Percentiles rank a stretch among this genome's conserved stretches.
These are phyloP conservation scores for Porphyrio hochstetteri DNA, from an alignment of 2,113 vertebrate genomes.

Conservation along the genomic window DNA sequence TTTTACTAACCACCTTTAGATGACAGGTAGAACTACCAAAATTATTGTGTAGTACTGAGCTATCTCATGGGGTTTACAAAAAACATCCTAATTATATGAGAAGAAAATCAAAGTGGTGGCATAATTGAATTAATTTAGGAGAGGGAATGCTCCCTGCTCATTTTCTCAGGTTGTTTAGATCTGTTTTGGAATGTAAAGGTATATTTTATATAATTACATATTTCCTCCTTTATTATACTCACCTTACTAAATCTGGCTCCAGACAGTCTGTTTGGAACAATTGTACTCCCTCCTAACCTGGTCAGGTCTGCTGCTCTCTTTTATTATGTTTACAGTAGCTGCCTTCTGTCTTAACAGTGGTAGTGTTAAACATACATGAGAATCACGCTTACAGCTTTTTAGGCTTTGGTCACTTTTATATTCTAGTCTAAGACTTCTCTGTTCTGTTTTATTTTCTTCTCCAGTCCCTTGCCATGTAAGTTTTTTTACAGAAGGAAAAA, in stretches of 20 bases:
- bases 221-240: constrained; percentile 69
- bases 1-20: neutral
- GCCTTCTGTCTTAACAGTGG: neutral
- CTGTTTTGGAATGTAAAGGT: constrained; percentile 13
- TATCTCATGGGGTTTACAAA: neutral
- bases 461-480: neutral
- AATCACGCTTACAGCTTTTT: neutral
- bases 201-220: constrained; percentile 29
- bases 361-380: neutral
- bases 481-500: neutral
- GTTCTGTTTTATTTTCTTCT: neutral
- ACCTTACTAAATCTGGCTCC: constrained; percentile 80
- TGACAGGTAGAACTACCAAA: neutral
- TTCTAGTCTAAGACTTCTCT: neutral
- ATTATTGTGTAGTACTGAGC: neutral
- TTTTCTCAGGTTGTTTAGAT: constrained; percentile 36
- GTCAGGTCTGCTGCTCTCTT: constrained; percentile 20
- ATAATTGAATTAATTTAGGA: constrained; percentile 17
- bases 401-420: neutral
- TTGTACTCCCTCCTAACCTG: constrained; percentile 39
- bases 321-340: constrained; percentile 1
- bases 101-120: neutral
- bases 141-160: neutral
- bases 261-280: constrained; percentile 77
- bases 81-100: neutral